phyloP scores from a whole-genome alignment of 2,888 invertebrate genomes.

The Monochamus alternatus region DNA sequence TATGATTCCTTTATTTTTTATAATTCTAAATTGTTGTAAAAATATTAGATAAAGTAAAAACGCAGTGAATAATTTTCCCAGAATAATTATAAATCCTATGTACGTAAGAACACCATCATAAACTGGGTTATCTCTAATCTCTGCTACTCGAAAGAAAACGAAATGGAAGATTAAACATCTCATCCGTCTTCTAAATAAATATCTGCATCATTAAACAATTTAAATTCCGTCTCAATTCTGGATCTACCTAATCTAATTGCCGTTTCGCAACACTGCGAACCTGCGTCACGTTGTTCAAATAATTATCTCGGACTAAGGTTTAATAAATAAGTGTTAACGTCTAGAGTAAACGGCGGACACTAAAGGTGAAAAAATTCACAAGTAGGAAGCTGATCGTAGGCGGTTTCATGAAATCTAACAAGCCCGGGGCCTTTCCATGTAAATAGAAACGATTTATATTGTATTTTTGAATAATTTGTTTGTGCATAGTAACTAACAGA shows the following conservation, averaged over 20 bases:
- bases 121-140: too few relatives aligned
- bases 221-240: constrained; percentile 30
- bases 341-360: constrained; percentile 13
- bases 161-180: too few relatives aligned
- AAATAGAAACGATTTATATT: too few relatives aligned
- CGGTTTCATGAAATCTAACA: background rate
- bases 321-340: constrained; percentile 28
- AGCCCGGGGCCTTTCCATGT: too few relatives aligned
- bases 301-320: constrained; percentile 7
- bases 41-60: too few relatives aligned
- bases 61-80: too few relatives aligned
- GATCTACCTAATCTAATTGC: constrained; percentile 32
- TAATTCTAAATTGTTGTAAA: too few relatives aligned
- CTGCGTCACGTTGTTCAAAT: constrained; percentile 36
- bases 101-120: too few relatives aligned
- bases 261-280: constrained; percentile 20
- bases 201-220: constrained; percentile 32
- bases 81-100: too few relatives aligned
- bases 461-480: constrained; percentile 14
- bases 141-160: too few relatives aligned
- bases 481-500: background rate
- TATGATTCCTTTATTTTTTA: too few relatives aligned
- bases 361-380: constrained; percentile 12
- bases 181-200: constrained; percentile 26
- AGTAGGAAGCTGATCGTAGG: background rate